Evolutionary conservation across 1,140 invertebrate species (phyloP).

Genomic region (Polyergus mexicanus): DNA sequence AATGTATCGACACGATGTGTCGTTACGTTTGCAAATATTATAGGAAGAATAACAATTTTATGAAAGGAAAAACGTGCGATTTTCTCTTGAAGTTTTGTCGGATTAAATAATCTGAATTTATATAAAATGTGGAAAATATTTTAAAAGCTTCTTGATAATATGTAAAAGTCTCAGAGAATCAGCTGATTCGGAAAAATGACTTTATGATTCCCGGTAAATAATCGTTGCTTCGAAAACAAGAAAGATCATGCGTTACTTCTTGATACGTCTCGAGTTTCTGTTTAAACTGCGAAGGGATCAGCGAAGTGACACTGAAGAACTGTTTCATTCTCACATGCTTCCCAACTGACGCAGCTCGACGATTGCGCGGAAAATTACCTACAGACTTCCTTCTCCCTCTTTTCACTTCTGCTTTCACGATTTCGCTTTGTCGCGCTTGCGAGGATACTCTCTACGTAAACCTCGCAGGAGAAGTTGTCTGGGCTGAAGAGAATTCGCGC

Average conservation of each 20-base stretch:
- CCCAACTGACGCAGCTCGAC: constrained; percentile 56
- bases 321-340: constrained; percentile 69
- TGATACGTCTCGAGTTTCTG: constrained; percentile 62
- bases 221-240: constrained; percentile 52
- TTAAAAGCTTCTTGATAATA: too few species aligned
- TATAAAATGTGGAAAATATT: too few species aligned
- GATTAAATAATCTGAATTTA: too few species aligned
- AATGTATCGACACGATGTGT: not conserved
- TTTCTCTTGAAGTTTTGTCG: too few species aligned
- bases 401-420: not conserved
- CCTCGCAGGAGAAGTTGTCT: not conserved
- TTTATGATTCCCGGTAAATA: constrained; percentile 53
- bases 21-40: not conserved
- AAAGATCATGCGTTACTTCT: constrained; percentile 62
- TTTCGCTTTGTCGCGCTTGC: not conserved
- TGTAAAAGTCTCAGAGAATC: not conserved
- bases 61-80: not conserved
- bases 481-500: constrained; percentile 16
- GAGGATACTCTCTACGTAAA: constrained; percentile 12
- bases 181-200: not conserved
- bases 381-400: constrained; percentile 16
- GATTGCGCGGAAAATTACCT: constrained; percentile 71
- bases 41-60: not conserved
- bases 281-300: constrained; percentile 70
- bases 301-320: constrained; percentile 72